phyloP scores from a whole-genome alignment of 2,797 vertebrate genomes.

The Lagorchestes hirsutus region DNA sequence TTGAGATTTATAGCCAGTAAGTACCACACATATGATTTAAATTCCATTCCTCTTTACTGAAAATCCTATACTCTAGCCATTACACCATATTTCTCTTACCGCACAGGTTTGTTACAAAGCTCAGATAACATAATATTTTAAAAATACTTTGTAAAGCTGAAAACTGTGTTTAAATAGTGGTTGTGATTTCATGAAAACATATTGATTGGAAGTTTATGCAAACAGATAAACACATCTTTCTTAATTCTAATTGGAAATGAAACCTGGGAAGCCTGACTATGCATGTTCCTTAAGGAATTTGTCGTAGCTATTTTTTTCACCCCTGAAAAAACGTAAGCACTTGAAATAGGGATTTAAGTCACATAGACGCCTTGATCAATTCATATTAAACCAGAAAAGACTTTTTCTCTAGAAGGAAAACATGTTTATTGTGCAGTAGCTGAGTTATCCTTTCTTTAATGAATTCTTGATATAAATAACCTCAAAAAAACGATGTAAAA shows the following conservation, averaged over 20 bases:
- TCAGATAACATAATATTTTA: not conserved
- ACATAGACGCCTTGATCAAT: not conserved
- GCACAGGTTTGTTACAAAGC: not conserved
- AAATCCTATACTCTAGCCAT: not conserved
- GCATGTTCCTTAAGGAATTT: not conserved
- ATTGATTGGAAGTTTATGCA: not conserved
- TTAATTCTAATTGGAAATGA: not conserved
- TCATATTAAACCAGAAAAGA: conserved; percentile 14
- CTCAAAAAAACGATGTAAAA: not conserved
- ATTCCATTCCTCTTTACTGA: not conserved
- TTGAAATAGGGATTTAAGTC: conserved; percentile 28
- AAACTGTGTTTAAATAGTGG: not conserved
- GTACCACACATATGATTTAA: not conserved
- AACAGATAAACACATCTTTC: not conserved
- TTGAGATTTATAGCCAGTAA: not conserved
- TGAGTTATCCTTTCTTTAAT: conserved; percentile 24
- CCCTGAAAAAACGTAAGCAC: not conserved
- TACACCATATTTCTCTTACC: not conserved
- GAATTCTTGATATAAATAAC: conserved; percentile 47
- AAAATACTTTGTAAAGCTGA: not conserved
- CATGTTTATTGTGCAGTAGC: not conserved
- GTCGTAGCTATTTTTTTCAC: not conserved
- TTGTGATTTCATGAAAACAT: not conserved
- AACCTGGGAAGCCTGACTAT: not conserved
- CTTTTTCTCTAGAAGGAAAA: not conserved